Evolutionary conservation across 2,797 vertebrate species (phyloP).

Genomic region (Valencia hispanica): DNA sequence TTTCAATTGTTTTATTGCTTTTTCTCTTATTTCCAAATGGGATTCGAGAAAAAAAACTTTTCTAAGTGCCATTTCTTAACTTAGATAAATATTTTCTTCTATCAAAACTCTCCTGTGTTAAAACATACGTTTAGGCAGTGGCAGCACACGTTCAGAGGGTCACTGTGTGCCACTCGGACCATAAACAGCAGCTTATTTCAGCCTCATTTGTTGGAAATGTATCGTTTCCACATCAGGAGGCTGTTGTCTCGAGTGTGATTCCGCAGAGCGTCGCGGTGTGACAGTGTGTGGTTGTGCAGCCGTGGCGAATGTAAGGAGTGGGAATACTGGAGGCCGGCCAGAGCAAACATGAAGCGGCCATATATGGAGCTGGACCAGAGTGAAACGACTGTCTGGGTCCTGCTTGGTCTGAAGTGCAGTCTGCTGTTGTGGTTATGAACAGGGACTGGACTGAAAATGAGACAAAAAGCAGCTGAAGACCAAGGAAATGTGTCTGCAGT

Average conservation of each 20-base stretch:
- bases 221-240: conserved; percentile 47
- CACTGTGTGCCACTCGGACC: conserved; percentile 13
- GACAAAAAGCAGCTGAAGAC: neutral
- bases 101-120: too few relatives aligned
- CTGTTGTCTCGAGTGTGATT: conserved; percentile 52
- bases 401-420: conserved; percentile 44
- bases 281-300: conserved; percentile 33
- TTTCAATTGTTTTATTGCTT: too few relatives aligned
- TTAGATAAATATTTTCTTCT: too few relatives aligned
- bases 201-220: conserved; percentile 59
- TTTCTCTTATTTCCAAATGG: too few relatives aligned
- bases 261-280: conserved; percentile 31
- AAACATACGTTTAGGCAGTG: neutral
- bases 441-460: neutral
- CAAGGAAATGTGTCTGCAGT: neutral
- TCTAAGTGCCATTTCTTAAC: too few relatives aligned
- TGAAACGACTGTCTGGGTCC: conserved; percentile 75
- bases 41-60: too few relatives aligned
- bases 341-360: conserved; percentile 81
- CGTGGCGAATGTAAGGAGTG: conserved; percentile 44
- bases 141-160: neutral
- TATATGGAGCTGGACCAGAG: conserved; percentile 81
- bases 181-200: conserved; percentile 38
- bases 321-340: conserved; percentile 77
- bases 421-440: conserved; percentile 6